phyloP scores from a whole-genome alignment of 2,797 vertebrate genomes.

The Nannoperca obscura region DNA sequence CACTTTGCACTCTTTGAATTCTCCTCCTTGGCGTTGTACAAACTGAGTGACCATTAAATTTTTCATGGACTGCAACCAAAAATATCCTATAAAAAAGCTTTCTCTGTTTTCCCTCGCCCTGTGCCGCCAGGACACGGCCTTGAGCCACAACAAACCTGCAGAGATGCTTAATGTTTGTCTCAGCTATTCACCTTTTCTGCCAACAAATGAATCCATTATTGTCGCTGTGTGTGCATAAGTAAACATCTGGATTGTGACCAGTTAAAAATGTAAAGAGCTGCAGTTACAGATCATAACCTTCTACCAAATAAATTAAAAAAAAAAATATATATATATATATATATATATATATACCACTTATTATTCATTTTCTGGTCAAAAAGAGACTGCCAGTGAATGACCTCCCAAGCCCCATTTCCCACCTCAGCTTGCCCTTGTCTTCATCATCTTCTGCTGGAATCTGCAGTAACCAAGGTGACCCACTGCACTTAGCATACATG shows the following conservation, averaged over 20 bases:
- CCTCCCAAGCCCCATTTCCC: constrained; percentile 50
- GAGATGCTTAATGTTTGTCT: constrained; percentile 36
- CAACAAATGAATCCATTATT: constrained; percentile 27
- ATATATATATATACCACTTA: constrained; percentile 11
- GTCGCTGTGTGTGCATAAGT: constrained; percentile 2
- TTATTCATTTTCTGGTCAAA: constrained; percentile 39
- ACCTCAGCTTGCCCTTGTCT: constrained; percentile 74
- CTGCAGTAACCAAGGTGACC: constrained; percentile 86
- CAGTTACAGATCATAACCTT: background rate
- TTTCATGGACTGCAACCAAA: constrained; percentile 78
- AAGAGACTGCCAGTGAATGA: constrained; percentile 38
- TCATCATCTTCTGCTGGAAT: constrained; percentile 77
- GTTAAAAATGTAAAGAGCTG: constrained; percentile 12
- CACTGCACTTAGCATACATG: constrained; percentile 74
- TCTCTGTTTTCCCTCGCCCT: constrained; percentile 37
- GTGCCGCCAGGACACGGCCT: constrained; percentile 32
- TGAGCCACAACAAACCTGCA: constrained; percentile 39
- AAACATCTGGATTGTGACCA: constrained; percentile 31
- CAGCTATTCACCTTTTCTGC: constrained; percentile 20
- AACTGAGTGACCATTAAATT: constrained; percentile 74
- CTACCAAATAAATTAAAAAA: background rate
- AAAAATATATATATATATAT: too few relatives aligned
- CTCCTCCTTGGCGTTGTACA: constrained; percentile 62
- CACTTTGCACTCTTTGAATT: constrained; percentile 54
- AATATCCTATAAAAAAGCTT: constrained; percentile 75